Conservation (phyloP, 2,113 vertebrate genomes). For the Coptodon bakossiorum region DNA sequence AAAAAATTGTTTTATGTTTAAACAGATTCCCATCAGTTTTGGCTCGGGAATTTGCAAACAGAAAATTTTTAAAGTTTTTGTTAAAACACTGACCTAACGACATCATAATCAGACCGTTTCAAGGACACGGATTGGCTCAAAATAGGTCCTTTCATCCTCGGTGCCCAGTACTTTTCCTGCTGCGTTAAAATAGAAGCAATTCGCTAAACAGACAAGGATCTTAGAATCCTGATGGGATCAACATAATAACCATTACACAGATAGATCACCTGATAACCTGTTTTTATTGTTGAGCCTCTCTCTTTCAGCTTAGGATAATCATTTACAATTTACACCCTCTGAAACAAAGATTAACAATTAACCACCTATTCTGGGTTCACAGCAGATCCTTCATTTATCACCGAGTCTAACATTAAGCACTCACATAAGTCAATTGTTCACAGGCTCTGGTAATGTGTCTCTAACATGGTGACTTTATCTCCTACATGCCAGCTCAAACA, state of each 20-base stretch:
- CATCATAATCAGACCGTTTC: background rate
- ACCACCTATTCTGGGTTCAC: background rate
- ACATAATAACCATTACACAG: background rate
- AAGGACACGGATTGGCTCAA: background rate
- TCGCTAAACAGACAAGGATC: background rate
- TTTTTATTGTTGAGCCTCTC: background rate
- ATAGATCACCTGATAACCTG: background rate
- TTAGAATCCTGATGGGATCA: background rate
- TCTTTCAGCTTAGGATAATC: conserved; percentile 12
- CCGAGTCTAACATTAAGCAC: background rate
- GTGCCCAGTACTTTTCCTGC: background rate
- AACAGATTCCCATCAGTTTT: background rate
- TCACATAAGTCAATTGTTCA: background rate
- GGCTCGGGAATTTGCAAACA: background rate
- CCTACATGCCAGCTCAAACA: background rate
- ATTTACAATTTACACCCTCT: conserved; percentile 34
- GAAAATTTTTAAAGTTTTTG: background rate
- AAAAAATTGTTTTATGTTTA: background rate
- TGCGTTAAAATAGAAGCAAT: background rate
- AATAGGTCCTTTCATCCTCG: background rate
- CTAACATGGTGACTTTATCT: background rate
- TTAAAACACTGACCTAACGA: background rate
- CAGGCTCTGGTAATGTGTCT: background rate
- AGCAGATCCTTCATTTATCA: background rate
- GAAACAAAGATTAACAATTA: conserved; percentile 51